Evolutionary conservation across 2,888 invertebrate species (phyloP).

Genomic region (Dione vanillae): DNA sequence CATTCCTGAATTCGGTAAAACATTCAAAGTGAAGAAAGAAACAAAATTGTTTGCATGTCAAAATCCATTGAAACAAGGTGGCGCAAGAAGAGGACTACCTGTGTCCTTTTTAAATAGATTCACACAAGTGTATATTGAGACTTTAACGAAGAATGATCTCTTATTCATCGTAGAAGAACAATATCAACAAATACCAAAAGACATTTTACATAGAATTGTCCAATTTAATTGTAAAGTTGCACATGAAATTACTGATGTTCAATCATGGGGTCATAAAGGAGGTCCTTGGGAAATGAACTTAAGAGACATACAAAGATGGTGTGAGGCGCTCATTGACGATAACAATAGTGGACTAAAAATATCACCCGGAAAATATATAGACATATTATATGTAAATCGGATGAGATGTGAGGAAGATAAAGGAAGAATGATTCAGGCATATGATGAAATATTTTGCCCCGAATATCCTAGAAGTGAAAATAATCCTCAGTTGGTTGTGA

Average conservation of each 20-base stretch:
- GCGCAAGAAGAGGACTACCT: slow-evolving; percentile 97
- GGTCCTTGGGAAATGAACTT: slow-evolving; percentile 99
- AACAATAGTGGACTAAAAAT: slow-evolving; percentile 55
- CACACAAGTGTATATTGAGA: slow-evolving; percentile 92
- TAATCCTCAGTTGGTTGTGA: slow-evolving; percentile 85
- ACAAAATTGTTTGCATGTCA: slow-evolving; percentile 98
- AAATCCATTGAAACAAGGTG: slow-evolving; percentile 98
- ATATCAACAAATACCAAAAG: slow-evolving; percentile 85
- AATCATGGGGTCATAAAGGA: slow-evolving; percentile 91
- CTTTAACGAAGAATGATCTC: slow-evolving; percentile 87
- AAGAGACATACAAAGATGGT: slow-evolving; percentile 97
- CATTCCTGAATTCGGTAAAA: slow-evolving; percentile 96
- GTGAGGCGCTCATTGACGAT: slow-evolving; percentile 87
- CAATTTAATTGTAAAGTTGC: slow-evolving; percentile 89
- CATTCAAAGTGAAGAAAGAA: slow-evolving; percentile 89
- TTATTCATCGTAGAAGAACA: slow-evolving; percentile 86
- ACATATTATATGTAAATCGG: slow-evolving; percentile 93
- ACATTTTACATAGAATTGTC: slow-evolving; percentile 89
- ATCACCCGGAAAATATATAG: slow-evolving; percentile 86
- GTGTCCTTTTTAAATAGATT: slow-evolving; percentile 98
- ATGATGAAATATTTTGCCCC: slow-evolving; percentile 77
- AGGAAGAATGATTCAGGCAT: slow-evolving; percentile 85
- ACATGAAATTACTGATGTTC: slow-evolving; percentile 85
- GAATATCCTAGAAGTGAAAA: slow-evolving; percentile 78
- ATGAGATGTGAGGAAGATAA: slow-evolving; percentile 93